Conservation (phyloP, 2,797 vertebrate species). For the Steatocranus sp. region DNA sequence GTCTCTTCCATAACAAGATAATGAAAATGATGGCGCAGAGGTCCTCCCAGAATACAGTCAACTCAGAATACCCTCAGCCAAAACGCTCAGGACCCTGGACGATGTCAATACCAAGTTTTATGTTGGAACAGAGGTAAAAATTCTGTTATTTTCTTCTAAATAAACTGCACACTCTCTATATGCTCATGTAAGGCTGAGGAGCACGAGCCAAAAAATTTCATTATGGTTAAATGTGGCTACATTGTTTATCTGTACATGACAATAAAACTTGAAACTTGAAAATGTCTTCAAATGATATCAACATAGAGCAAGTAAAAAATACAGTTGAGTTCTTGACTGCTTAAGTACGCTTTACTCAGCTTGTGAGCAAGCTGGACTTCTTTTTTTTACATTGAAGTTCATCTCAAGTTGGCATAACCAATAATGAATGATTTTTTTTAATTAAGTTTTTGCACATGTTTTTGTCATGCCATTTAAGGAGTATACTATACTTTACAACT, state of each 20-base stretch:
- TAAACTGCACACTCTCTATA: background rate
- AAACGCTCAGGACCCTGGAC: slow-evolving; percentile 62
- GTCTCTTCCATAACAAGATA: slow-evolving; percentile 54
- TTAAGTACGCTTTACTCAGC: background rate
- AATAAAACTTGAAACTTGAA: background rate
- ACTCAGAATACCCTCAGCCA: slow-evolving; percentile 63
- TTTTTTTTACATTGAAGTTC: background rate
- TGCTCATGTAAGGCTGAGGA: background rate
- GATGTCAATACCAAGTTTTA: slow-evolving; percentile 81
- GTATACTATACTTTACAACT: background rate
- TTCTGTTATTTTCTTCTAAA: background rate
- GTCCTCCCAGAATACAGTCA: slow-evolving; percentile 57
- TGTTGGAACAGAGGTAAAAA: slow-evolving; percentile 84
- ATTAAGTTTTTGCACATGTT: background rate
- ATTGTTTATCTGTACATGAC: background rate
- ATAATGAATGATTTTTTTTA: background rate
- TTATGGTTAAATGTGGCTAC: background rate
- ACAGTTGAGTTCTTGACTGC: background rate
- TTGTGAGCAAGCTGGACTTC: background rate
- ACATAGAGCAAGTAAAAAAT: background rate
- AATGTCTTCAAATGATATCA: background rate
- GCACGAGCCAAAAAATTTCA: background rate
- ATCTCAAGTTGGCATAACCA: background rate
- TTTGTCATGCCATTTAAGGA: background rate
- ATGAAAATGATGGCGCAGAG: background rate